Evolutionary conservation across 2,888 invertebrate species (phyloP).

Genomic region (Blastobasis lacticolella): DNA sequence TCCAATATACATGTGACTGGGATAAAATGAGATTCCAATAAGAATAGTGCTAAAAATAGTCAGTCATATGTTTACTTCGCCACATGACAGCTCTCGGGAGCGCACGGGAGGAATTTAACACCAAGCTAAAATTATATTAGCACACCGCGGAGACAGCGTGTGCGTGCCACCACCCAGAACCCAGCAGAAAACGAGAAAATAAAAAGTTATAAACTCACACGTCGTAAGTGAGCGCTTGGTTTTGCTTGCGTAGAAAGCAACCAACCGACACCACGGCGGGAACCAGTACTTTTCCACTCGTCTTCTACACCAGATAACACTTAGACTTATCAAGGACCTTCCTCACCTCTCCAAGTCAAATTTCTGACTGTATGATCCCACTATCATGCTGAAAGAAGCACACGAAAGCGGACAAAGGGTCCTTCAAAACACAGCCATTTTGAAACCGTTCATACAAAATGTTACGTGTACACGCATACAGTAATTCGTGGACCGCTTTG

Average conservation of each 20-base stretch:
- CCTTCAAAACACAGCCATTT: conserved; percentile 84
- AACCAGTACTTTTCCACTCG: conserved; percentile 63
- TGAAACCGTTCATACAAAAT: conserved; percentile 72
- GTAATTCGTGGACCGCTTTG: conserved; percentile 38
- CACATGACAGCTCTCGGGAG: conserved; percentile 27
- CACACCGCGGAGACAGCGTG: conserved; percentile 21
- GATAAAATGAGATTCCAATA: conserved; percentile 28
- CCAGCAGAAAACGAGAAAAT: conserved; percentile 32
- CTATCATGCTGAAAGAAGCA: conserved; percentile 80
- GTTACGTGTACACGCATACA: conserved; percentile 62
- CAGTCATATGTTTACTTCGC: conserved; percentile 48
- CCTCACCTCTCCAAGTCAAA: conserved; percentile 78
- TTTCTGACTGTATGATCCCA: conserved; percentile 77
- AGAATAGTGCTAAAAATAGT: conserved; percentile 41
- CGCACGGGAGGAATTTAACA: conserved; percentile 30
- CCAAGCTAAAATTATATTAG: conserved; percentile 37
- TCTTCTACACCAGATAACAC: conserved; percentile 28
- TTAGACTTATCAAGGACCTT: conserved; percentile 36
- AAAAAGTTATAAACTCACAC: conserved; percentile 65
- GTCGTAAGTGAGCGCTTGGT: conserved; percentile 59
- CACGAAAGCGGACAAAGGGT: conserved; percentile 77
- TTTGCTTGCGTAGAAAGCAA: conserved; percentile 65
- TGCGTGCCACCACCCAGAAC: conserved; percentile 25
- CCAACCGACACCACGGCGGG: conserved; percentile 48
- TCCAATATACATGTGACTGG: too few relatives aligned